Evolutionary conservation across 2,797 vertebrate species (phyloP), one percentile per base, ranked within the genome.

Genomic region (Fistularia commersonii): DNA sequence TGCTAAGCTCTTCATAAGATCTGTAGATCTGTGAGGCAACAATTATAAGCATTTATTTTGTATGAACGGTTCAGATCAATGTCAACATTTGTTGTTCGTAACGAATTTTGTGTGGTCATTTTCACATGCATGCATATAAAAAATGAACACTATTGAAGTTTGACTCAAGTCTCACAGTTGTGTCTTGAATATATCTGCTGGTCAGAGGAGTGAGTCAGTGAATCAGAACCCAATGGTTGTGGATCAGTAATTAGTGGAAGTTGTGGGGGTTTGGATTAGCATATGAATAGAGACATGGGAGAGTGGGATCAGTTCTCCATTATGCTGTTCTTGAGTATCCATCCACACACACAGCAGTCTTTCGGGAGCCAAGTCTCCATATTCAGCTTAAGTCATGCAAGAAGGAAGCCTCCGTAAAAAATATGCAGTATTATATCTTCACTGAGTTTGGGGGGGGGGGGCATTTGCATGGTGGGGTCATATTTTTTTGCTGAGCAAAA

Each of bases 211-310:
- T 57, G 69, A 72, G 79, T 60, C 64, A 71, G 77, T 57, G 71
- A 72, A 80, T 60, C 64, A 9, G 57, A 68, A 45, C 75, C 59
- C 51, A 61, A 35, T 12, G 60, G 42, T 54, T 48, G 36, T 58
- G 57, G 52, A 73, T 74, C 48, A 41, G 76, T 74, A 76, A 82
- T 81, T 75, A 66, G 73, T 54, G 54, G 61, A 51, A 68, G 69
- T 72, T 61, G 60, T 61, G 36, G 38, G 48, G 62, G 15, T 43
- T 55, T 15, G 32, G 41, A 87, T 88, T 87, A 81, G 43, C 83
- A 83, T 84, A 55, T 80, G 78, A 87, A 88, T 72, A 8, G 64
- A 72, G 66, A 65, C 64, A 57, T 74, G 62, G 53, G 64, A 49
- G 64, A 78, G 68, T 51, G 48, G 64, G 67, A 61, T 75, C 78